phyloP scores from a whole-genome alignment of 2,797 vertebrate species.

The Gadopsis bispinosus region DNA sequence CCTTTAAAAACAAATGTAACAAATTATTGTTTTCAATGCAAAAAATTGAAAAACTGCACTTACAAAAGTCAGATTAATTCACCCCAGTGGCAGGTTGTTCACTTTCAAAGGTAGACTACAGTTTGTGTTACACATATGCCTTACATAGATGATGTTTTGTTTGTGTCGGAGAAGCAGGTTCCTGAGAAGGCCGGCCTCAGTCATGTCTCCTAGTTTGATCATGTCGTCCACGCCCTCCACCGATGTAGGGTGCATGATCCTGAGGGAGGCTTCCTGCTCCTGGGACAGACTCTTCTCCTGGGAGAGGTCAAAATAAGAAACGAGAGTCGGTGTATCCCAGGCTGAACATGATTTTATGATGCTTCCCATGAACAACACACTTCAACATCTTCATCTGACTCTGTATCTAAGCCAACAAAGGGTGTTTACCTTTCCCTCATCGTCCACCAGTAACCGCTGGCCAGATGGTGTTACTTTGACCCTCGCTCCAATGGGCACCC shows the following conservation, averaged over 20 bases:
- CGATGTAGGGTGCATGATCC: constrained; percentile 91
- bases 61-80: background rate
- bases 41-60: background rate
- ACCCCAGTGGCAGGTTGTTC: background rate
- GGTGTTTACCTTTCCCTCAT: constrained; percentile 91
- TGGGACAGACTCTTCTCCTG: constrained; percentile 87
- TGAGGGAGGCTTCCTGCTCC: constrained; percentile 75
- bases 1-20: background rate
- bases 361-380: background rate
- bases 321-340: background rate
- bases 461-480: constrained; percentile 86
- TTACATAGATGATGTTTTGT: constrained; percentile 92
- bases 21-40: background rate
- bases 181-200: constrained; percentile 92
- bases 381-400: background rate
- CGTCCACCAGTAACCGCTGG: constrained; percentile 87
- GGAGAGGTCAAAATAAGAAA: background rate
- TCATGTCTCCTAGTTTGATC: constrained; percentile 92
- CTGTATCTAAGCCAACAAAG: background rate
- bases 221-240: constrained; percentile 93
- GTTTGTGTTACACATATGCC: constrained; percentile 53
- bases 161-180: constrained; percentile 93
- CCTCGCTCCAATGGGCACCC: constrained; percentile 89
- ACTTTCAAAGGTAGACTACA: background rate
- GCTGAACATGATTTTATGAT: background rate